Conservation (phyloP, 2,888 invertebrate species). For the Cancer borealis region DNA sequence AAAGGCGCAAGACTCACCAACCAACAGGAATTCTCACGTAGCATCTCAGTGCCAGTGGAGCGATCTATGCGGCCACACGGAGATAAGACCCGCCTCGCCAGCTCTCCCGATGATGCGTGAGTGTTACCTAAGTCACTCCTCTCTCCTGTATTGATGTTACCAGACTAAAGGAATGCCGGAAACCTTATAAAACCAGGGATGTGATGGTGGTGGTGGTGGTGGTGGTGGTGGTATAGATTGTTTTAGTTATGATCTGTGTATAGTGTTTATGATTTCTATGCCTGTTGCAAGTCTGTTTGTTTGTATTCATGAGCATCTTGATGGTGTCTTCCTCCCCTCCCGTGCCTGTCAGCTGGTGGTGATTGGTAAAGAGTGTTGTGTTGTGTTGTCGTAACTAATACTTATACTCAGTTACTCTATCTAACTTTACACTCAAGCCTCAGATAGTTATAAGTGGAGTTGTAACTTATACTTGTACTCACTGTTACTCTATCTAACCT, state of each 20-base stretch:
- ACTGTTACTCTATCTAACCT: too few relatives aligned
- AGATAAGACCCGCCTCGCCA: conserved; percentile 79
- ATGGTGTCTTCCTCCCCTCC: not conserved
- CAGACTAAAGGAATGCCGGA: too few relatives aligned
- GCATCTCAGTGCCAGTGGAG: conserved; percentile 93
- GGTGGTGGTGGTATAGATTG: too few relatives aligned
- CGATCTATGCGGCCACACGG: conserved; percentile 72
- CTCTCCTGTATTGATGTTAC: too few relatives aligned
- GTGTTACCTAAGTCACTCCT: conserved; percentile 56
- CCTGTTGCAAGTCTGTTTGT: not conserved
- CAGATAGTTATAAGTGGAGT: too few relatives aligned
- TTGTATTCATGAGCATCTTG: not conserved
- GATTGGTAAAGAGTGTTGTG: not conserved
- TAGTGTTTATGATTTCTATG: not conserved
- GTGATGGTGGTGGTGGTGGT: not conserved
- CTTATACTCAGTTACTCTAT: too few relatives aligned
- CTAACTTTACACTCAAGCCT: too few relatives aligned
- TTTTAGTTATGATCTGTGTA: not conserved
- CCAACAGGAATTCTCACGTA: conserved; percentile 88
- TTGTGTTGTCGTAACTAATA: too few relatives aligned
- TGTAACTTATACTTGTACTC: too few relatives aligned
- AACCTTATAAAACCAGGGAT: too few relatives aligned
- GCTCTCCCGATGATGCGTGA: conserved; percentile 82
- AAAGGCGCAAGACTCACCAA: conserved; percentile 82
- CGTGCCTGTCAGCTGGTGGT: not conserved